These are phyloP conservation scores for Mactromeris polynyma DNA, from an alignment of 2,888 invertebrate genomes.

Conservation along the genomic window DNA sequence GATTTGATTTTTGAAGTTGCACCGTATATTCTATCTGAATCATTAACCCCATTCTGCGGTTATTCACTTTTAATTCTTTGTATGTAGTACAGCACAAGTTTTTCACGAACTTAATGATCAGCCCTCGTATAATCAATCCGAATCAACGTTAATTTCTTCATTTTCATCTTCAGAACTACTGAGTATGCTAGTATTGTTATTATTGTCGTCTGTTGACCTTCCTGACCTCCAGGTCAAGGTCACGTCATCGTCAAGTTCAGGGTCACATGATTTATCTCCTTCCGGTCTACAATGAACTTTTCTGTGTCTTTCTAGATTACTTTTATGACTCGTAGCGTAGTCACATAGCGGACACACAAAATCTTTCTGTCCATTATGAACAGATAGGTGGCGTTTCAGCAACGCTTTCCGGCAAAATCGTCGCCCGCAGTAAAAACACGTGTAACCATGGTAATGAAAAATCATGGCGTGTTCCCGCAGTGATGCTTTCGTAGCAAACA, in stretches of 20 bases:
- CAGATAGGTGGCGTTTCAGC: constrained; percentile 87
- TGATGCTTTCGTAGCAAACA: constrained; percentile 87
- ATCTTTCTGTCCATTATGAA: constrained; percentile 88
- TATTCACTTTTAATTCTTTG: no score
- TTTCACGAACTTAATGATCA: no score
- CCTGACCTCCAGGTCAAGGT: constrained; percentile 51
- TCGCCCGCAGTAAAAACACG: constrained; percentile 87
- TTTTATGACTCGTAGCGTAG: constrained; percentile 88
- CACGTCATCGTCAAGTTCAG: constrained; percentile 29
- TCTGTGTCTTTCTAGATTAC: constrained; percentile 88
- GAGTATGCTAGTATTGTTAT: constrained; percentile 55
- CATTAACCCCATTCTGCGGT: no score
- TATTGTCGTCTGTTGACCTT: constrained; percentile 43
- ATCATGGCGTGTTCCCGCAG: constrained; percentile 87
- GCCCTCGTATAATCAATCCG: no score
- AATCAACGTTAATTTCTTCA: constrained; percentile 77
- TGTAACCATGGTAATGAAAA: constrained; percentile 87
- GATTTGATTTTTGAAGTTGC: no score
- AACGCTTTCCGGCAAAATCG: constrained; percentile 88
- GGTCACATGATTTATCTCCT: constrained; percentile 60
- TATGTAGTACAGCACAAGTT: no score
- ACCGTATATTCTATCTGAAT: no score
- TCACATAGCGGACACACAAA: constrained; percentile 87
- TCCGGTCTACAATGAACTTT: constrained; percentile 84
- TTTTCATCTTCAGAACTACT: constrained; percentile 70